These are phyloP conservation scores for Gymnosoma rotundatum DNA, from an alignment of 2,888 invertebrate species.

Conservation along the genomic window DNA sequence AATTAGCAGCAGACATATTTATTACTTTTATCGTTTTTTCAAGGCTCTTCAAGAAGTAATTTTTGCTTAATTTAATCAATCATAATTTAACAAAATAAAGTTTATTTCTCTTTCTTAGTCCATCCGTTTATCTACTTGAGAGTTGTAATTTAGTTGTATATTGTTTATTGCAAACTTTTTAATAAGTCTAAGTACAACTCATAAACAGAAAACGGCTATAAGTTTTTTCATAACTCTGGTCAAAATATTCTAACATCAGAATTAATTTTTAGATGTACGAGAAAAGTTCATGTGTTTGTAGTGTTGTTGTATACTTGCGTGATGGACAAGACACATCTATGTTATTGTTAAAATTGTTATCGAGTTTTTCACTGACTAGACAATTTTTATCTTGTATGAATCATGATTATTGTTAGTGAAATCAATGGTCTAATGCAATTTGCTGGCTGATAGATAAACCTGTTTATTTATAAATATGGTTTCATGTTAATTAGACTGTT, in stretches of 20 bases:
- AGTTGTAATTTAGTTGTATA: not conserved
- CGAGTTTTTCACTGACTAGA: not conserved
- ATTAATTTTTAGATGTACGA: not conserved
- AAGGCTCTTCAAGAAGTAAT: not conserved
- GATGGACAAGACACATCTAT: not conserved
- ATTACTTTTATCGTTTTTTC: no score
- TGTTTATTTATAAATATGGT: no score
- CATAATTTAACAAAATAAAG: not conserved
- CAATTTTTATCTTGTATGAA: not conserved
- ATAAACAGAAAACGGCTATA: not conserved
- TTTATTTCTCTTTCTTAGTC: not conserved
- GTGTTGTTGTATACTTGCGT: not conserved
- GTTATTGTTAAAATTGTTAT: not conserved
- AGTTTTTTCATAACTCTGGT: no score
- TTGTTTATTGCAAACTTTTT: not conserved
- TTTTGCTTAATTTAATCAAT: not conserved
- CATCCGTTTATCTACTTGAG: not conserved
- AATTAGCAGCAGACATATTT: no score
- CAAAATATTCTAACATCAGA: no score
- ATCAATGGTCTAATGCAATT: no score
- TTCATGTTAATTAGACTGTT: no score
- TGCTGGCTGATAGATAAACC: no score
- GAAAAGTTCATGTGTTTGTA: not conserved
- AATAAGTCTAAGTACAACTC: not conserved
- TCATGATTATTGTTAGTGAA: no score